Evolutionary conservation across 1,140 invertebrate genomes (phyloP).

Genomic region (Drosophila ironensis): DNA sequence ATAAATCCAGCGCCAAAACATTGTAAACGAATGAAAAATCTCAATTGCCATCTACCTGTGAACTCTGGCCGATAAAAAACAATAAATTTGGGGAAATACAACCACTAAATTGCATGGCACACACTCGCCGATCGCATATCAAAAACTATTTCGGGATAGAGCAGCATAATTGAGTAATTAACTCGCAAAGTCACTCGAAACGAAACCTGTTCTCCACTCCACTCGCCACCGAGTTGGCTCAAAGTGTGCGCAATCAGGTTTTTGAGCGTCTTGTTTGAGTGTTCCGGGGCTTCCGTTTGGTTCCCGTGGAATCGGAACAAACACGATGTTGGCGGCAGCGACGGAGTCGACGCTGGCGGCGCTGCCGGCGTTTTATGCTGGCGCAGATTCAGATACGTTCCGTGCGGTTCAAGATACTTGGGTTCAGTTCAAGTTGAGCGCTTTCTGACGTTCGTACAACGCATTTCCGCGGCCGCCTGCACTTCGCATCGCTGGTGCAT

Average conservation of each 20-base stretch:
- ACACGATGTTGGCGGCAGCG: slow-evolving; percentile 15
- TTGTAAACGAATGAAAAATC: slow-evolving; percentile 53
- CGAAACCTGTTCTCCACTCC: slow-evolving; percentile 63
- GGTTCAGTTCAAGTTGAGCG: slow-evolving; percentile 65
- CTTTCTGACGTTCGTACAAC: slow-evolving; percentile 70
- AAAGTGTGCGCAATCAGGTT: slow-evolving; percentile 52
- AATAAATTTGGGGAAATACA: slow-evolving; percentile 69
- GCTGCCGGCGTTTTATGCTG: slow-evolving; percentile 33
- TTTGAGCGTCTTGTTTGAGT: too few relatives aligned
- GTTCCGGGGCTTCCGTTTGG: slow-evolving; percentile 2
- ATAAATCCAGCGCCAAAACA: slow-evolving; percentile 51
- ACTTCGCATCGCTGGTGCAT: slow-evolving; percentile 3
- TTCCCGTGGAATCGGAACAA: slow-evolving; percentile 20
- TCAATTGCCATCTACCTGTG: slow-evolving; percentile 51
- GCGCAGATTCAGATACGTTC: slow-evolving; percentile 52
- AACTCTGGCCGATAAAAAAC: slow-evolving; percentile 68
- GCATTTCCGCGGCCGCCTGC: slow-evolving; percentile 49
- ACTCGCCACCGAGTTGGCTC: not conserved
- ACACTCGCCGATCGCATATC: slow-evolving; percentile 13
- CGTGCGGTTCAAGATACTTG: slow-evolving; percentile 49
- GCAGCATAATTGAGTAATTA: slow-evolving; percentile 76
- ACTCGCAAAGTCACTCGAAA: slow-evolving; percentile 52
- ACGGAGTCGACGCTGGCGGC: slow-evolving; percentile 20
- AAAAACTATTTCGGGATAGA: slow-evolving; percentile 12
- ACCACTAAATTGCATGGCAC: slow-evolving; percentile 55